phyloP scores from a whole-genome alignment of 1,140 invertebrate species.

The Propsilocerus akamusi region DNA sequence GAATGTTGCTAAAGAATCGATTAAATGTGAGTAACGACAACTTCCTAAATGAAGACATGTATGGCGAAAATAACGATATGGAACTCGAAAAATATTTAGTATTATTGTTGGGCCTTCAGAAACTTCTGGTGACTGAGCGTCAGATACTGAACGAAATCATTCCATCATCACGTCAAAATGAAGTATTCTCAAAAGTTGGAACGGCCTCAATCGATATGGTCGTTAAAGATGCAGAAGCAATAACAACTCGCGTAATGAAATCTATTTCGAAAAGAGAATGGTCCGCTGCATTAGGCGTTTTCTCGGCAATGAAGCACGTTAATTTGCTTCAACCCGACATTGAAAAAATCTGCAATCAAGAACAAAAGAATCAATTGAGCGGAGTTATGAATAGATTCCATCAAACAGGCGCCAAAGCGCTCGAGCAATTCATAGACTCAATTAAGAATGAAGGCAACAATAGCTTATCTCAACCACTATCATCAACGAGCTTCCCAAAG shows the following conservation, averaged over 20 bases:
- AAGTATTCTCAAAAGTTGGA: slow-evolving; percentile 71
- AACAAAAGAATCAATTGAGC: slow-evolving; percentile 49
- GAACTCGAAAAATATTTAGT: slow-evolving; percentile 77
- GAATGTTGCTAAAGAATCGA: slow-evolving; percentile 31
- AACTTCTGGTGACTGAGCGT: slow-evolving; percentile 75
- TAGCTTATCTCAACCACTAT: slow-evolving; percentile 13
- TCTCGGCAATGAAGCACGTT: slow-evolving; percentile 72
- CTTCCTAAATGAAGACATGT: slow-evolving; percentile 33
- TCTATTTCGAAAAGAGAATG: slow-evolving; percentile 67
- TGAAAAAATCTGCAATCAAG: slow-evolving; percentile 54
- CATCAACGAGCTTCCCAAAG: slow-evolving; percentile 37
- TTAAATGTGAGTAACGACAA: slow-evolving; percentile 20
- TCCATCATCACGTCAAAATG: slow-evolving; percentile 54
- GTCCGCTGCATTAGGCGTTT: slow-evolving; percentile 62
- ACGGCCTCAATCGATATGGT: slow-evolving; percentile 69
- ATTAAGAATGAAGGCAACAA: slow-evolving; percentile 57
- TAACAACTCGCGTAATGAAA: slow-evolving; percentile 55
- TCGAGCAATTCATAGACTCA: slow-evolving; percentile 87
- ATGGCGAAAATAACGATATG: slow-evolving; percentile 56
- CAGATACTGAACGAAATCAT: slow-evolving; percentile 68
- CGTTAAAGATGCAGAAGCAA: slow-evolving; percentile 69
- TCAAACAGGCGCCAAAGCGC: slow-evolving; percentile 59
- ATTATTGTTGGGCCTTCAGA: slow-evolving; percentile 69
- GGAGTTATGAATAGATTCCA: slow-evolving; percentile 47
- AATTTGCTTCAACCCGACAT: slow-evolving; percentile 65